These are phyloP conservation scores for Oplegnathus fasciatus DNA, from an alignment of 2,113 vertebrate species.

Conservation along the genomic window DNA sequence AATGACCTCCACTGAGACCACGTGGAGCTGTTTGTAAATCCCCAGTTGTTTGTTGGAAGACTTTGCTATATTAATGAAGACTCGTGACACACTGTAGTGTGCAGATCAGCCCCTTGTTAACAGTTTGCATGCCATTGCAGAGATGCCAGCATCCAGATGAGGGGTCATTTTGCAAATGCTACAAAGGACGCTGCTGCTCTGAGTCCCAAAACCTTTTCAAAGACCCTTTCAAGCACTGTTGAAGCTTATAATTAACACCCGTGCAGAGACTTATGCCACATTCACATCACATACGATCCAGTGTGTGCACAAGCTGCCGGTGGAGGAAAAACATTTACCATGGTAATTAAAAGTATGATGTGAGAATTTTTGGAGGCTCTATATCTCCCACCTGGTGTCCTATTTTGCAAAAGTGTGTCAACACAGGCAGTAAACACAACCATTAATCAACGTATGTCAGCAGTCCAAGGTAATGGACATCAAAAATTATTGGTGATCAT, in stretches of 20 bases:
- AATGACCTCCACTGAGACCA: constrained; percentile 83
- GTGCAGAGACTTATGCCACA: constrained; percentile 8
- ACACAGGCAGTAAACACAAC: constrained; percentile 51
- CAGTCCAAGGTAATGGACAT: constrained; percentile 41
- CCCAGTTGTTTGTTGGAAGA: constrained; percentile 69
- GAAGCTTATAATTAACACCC: constrained; percentile 50
- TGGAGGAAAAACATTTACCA: constrained; percentile 31
- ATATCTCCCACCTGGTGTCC: constrained; percentile 53
- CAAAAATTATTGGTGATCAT: constrained; percentile 49
- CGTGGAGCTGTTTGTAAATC: constrained; percentile 61
- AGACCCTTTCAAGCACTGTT: constrained; percentile 33
- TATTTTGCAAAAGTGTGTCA: constrained; percentile 64
- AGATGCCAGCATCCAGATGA: constrained; percentile 55
- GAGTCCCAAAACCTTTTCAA: constrained; percentile 41
- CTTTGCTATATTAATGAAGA: constrained; percentile 65
- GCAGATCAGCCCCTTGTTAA: constrained; percentile 62
- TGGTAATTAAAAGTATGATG: constrained; percentile 50
- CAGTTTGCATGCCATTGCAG: constrained; percentile 29
- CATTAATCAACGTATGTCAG: constrained; percentile 44
- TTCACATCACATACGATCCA: constrained; percentile 24
- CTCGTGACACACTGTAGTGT: constrained; percentile 51
- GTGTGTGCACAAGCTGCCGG: constrained; percentile 16
- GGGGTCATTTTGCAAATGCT: constrained; percentile 65
- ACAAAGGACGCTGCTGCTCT: constrained; percentile 30
- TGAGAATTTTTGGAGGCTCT: constrained; percentile 24